These are phyloP conservation scores for Danionella dracula DNA, from an alignment of 2,797 vertebrate species.

Conservation along the genomic window DNA sequence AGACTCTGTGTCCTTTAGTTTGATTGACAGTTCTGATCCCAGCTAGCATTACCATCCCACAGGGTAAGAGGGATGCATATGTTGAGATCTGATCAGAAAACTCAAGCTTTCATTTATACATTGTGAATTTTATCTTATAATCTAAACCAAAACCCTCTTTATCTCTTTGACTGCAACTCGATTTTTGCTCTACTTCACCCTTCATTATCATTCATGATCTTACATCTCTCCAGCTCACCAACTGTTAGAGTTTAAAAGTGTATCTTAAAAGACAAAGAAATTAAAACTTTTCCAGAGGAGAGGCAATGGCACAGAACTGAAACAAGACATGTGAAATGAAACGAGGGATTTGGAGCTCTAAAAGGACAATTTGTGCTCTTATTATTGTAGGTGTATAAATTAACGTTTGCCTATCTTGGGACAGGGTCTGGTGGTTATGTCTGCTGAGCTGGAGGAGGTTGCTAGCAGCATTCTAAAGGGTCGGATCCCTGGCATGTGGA, in stretches of 20 bases:
- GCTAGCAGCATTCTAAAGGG: slow-evolving; percentile 81
- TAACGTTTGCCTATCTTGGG: neutral
- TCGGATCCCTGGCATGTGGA: slow-evolving; percentile 81
- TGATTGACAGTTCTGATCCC: slow-evolving; percentile 40
- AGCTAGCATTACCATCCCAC: slow-evolving; percentile 8
- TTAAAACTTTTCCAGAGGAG: neutral
- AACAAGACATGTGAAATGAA: neutral
- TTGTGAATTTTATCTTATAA: slow-evolving; percentile 38
- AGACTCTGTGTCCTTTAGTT: slow-evolving; percentile 15
- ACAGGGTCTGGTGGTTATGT: slow-evolving; percentile 84
- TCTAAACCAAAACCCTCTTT: slow-evolving; percentile 40
- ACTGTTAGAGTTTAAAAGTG: neutral
- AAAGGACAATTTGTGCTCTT: too few species aligned
- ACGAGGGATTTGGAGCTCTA: too few species aligned
- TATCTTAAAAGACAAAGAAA: neutral
- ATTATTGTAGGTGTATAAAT: too few species aligned
- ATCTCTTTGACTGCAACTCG: slow-evolving; percentile 24
- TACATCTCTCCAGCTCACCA: neutral
- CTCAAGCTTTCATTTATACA: slow-evolving; percentile 23
- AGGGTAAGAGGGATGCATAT: slow-evolving; percentile 9
- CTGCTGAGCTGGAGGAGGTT: slow-evolving; percentile 83
- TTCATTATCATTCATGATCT: neutral
- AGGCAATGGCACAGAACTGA: neutral
- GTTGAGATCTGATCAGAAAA: slow-evolving; percentile 27
- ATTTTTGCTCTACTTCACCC: slow-evolving; percentile 4